Conservation (phyloP, 2,888 invertebrate genomes). For the Cantharis rustica region DNA sequence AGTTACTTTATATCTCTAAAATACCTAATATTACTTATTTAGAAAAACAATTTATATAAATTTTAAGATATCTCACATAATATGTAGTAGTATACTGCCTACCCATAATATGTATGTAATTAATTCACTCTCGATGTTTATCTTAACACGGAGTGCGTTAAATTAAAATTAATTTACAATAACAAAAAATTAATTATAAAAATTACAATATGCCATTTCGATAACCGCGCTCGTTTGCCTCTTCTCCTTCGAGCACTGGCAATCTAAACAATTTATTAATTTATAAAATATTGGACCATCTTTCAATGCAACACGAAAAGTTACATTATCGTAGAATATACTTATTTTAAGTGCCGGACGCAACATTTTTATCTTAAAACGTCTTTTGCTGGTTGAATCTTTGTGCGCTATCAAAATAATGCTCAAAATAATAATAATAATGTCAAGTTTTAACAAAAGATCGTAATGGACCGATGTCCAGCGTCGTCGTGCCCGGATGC, state of each 20-base stretch:
- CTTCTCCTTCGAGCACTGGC: neutral
- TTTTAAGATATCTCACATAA: neutral
- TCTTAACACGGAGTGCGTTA: neutral
- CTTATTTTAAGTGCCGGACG: conserved; percentile 53
- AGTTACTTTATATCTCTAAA: neutral
- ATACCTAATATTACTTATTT: neutral
- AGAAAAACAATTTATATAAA: neutral
- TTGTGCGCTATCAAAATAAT: conserved; percentile 40
- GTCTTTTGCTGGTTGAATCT: conserved; percentile 36
- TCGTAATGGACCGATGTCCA: conserved; percentile 33
- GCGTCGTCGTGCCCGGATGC: conserved; percentile 17
- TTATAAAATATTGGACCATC: neutral
- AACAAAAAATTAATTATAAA: neutral
- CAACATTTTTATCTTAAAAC: conserved; percentile 45
- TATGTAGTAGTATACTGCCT: too few species aligned
- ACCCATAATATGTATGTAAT: neutral
- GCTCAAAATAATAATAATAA: conserved; percentile 40
- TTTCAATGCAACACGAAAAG: neutral
- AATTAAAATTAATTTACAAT: neutral
- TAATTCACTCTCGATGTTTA: neutral
- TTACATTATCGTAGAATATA: conserved; percentile 43
- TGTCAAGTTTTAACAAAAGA: conserved; percentile 36
- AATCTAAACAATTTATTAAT: neutral
- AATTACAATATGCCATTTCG: neutral
- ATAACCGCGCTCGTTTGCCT: neutral